Percentiles rank a stretch among this genome's conserved stretches.
Conservation (phyloP, 2,888 invertebrate species). For the Conchocele bisecta region DNA sequence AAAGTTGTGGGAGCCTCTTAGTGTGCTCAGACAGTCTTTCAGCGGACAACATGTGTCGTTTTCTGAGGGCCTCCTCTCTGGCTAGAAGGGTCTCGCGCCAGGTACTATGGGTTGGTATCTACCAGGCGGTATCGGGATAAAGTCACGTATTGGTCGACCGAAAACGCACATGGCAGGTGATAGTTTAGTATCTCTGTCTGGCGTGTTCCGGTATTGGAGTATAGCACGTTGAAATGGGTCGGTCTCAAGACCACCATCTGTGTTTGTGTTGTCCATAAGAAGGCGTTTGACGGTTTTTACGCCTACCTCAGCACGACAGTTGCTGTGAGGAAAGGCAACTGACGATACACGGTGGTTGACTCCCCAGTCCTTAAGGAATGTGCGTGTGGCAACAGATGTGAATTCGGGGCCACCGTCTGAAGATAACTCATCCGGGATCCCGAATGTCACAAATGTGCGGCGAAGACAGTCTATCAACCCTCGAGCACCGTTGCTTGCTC, state of each 20-base stretch:
- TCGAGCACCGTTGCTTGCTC: conserved; percentile 24
- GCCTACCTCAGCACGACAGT: too few relatives aligned
- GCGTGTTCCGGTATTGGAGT: conserved; percentile 64
- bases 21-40: too few relatives aligned
- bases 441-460: conserved; percentile 57
- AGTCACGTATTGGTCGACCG: conserved; percentile 56
- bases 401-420: conserved; percentile 64
- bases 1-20: too few relatives aligned
- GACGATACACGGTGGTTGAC: conserved; percentile 64
- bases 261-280: conserved; percentile 63
- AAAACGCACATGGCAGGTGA: conserved; percentile 65
- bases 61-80: too few relatives aligned
- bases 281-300: conserved; percentile 67
- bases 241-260: conserved; percentile 59
- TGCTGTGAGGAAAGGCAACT: conserved; percentile 64
- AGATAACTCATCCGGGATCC: conserved; percentile 59
- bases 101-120: conserved; percentile 20
- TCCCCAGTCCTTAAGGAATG: conserved; percentile 63
- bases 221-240: conserved; percentile 60
- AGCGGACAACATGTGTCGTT: too few relatives aligned
- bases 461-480: conserved; percentile 55
- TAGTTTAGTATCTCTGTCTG: conserved; percentile 62
- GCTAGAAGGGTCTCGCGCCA: too few relatives aligned
- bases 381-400: conserved; percentile 41
- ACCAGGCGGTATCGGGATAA: conserved; percentile 51